Percentiles rank a stretch among this genome's conserved stretches.
Conservation (phyloP, 1,140 invertebrate genomes). For the Parasteatoda tepidariorum region DNA sequence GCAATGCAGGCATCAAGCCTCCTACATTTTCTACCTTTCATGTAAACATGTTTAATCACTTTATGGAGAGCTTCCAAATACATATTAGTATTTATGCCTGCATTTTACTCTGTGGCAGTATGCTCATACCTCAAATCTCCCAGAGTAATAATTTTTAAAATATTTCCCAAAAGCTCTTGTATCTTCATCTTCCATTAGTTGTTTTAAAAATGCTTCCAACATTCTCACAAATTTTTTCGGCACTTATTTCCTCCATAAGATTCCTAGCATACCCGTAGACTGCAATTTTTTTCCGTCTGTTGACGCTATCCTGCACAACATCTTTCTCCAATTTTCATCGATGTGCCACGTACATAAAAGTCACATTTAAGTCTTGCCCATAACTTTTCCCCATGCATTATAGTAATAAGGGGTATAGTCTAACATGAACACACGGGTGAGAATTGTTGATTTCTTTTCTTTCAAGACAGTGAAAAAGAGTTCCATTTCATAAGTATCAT, state of each 20-base stretch:
- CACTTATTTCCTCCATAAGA: slow-evolving; percentile 11
- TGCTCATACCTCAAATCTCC: background rate
- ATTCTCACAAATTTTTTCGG: slow-evolving; percentile 3
- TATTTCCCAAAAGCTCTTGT: slow-evolving; percentile 23
- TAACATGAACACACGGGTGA: slow-evolving; percentile 25
- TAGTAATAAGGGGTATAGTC: slow-evolving; percentile 33
- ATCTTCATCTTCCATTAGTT: slow-evolving; percentile 2
- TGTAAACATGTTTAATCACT: slow-evolving; percentile 18
- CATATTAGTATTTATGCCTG: slow-evolving; percentile 42
- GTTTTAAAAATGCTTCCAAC: background rate
- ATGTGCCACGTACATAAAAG: slow-evolving; percentile 33
- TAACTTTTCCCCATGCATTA: slow-evolving; percentile 31
- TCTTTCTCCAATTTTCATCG: slow-evolving; percentile 34
- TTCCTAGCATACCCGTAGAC: slow-evolving; percentile 2
- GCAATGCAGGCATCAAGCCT: slow-evolving; percentile 66
- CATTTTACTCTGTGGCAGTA: slow-evolving; percentile 15
- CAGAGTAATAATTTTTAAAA: slow-evolving; percentile 30
- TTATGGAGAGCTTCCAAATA: slow-evolving; percentile 35
- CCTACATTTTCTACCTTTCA: slow-evolving; percentile 18
- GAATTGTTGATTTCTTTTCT: background rate
- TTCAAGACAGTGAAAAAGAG: slow-evolving; percentile 15
- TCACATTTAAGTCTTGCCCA: background rate
- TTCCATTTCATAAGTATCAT: slow-evolving; percentile 6
- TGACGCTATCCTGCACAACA: slow-evolving; percentile 2
- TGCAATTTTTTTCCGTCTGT: background rate